Conservation (phyloP, 2,113 vertebrate genomes). For the Tupaia chinensis region DNA sequence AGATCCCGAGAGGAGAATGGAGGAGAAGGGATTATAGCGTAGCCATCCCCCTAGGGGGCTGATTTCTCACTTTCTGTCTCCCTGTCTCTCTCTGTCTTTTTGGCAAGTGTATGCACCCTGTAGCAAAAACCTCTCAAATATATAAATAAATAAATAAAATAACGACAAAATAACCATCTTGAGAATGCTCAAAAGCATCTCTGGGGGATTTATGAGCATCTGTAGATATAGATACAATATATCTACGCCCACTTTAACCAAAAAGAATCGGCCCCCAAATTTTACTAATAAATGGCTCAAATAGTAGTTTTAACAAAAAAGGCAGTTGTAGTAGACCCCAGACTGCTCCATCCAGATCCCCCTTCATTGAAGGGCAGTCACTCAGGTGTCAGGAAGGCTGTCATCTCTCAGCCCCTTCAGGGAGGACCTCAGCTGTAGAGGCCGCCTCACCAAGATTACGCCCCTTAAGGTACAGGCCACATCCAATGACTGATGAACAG, state of each 20-base stretch:
- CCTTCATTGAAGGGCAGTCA: not conserved
- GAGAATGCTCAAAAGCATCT: not conserved
- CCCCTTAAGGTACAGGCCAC: not conserved
- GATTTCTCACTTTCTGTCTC: too few relatives aligned
- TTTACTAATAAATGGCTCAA: conserved; percentile 9
- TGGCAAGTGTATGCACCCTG: too few relatives aligned
- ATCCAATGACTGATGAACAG: not conserved
- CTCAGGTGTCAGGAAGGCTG: not conserved
- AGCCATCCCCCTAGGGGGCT: too few relatives aligned
- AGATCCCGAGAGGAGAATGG: too few relatives aligned
- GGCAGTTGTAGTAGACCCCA: not conserved
- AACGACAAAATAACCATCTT: too few relatives aligned
- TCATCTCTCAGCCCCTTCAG: not conserved
- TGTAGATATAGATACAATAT: not conserved
- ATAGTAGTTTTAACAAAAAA: not conserved
- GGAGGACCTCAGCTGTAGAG: not conserved
- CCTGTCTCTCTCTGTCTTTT: too few relatives aligned
- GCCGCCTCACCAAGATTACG: not conserved
- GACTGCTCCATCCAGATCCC: not conserved
- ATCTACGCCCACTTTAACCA: not conserved
- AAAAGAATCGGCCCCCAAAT: not conserved
- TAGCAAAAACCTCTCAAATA: too few relatives aligned
- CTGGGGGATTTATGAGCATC: not conserved
- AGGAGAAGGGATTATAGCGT: too few relatives aligned
- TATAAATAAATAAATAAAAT: too few relatives aligned